Evolutionary conservation across 2,113 vertebrate species (phyloP), one percentile per base, ranked within the genome.

Genomic region (Pelusios castaneus): DNA sequence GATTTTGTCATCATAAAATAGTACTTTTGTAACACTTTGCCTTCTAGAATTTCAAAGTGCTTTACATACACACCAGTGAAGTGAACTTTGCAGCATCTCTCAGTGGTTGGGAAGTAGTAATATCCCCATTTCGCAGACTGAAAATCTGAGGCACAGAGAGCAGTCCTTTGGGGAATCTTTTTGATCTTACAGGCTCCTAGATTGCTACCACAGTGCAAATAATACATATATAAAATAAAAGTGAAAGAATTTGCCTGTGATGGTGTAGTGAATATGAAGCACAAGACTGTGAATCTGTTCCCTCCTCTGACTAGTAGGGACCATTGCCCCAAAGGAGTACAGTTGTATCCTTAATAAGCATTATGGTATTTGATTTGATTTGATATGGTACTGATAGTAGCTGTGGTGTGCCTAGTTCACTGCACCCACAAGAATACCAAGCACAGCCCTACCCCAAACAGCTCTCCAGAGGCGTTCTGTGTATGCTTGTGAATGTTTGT

Each of bases 401-500:
- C 10, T 31, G 73, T 1, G 9, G 70, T 82, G 10, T 1, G 56
- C 70, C 8, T 4, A 47, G 86, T 77, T 77, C 13, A 19, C 92
- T 90, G 87, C 3, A 12, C 95, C 87, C 0, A 0, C 5, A 1
- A 58, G 12, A 45, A 43, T 4, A n/a, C 8, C 3, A 10, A n/a
- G 63, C 45, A 79, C 88, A 34, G 56, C 3, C 81, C 73, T 29
- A 84, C 58, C 82, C 84, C 60, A 4, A n/a, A 2, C 54, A 89
- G 31, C 41, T 0, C 24, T 34, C 70, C 11, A 41, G 43, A 9
- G 49, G 56, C 77, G 10, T 1, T 82, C 51, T 80, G 89, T 80
- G 82, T 55, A 52, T 47, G 45, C 60, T 70, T 38, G 0, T 80
- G 79, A 67, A 27, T 1, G 0, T 56, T 38, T 1, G 0, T 56